These are phyloP conservation scores for Linyphia triangularis DNA, from an alignment of 2,888 invertebrate species.

Conservation along the genomic window DNA sequence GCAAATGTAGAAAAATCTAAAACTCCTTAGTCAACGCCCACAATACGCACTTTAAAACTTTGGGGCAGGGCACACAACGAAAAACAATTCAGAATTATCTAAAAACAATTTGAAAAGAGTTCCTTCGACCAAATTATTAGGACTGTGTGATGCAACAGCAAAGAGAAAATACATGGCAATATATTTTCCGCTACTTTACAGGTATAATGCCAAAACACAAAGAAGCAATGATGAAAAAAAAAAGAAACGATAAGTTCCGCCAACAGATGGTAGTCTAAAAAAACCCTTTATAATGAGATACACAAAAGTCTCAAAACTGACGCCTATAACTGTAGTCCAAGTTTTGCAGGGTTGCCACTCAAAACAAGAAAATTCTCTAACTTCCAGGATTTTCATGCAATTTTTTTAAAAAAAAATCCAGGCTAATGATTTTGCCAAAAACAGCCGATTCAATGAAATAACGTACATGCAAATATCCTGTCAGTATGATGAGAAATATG, in stretches of 20 bases:
- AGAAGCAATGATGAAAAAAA: conserved; percentile 62
- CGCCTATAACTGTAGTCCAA: conserved; percentile 52
- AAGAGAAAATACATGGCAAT: conserved; percentile 67
- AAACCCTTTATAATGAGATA: conserved; percentile 36
- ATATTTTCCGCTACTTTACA: conserved; percentile 71
- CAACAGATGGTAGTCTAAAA: conserved; percentile 72
- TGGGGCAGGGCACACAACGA: conserved; percentile 44
- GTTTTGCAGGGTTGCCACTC: conserved; percentile 41
- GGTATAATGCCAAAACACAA: conserved; percentile 58
- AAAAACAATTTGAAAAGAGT: conserved; percentile 50
- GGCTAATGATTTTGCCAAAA: too few relatives aligned
- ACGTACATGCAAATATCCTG: too few relatives aligned
- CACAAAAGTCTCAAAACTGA: conserved; percentile 53
- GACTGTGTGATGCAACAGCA: conserved; percentile 64
- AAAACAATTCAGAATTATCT: conserved; percentile 61
- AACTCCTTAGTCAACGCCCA: conserved; percentile 44
- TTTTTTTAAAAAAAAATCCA: too few relatives aligned
- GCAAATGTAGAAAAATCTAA: conserved; percentile 74
- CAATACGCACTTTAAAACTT: conserved; percentile 47
- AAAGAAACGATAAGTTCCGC: conserved; percentile 69
- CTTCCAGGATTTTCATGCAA: too few relatives aligned
- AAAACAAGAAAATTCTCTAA: conserved; percentile 33
- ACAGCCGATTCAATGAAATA: too few relatives aligned
- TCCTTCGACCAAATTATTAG: conserved; percentile 54
- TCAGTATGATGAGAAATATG: too few relatives aligned